Percentiles rank a stretch among this genome's conserved stretches.
Conservation (phyloP, 2,888 invertebrate genomes). For the Seira ritae region DNA sequence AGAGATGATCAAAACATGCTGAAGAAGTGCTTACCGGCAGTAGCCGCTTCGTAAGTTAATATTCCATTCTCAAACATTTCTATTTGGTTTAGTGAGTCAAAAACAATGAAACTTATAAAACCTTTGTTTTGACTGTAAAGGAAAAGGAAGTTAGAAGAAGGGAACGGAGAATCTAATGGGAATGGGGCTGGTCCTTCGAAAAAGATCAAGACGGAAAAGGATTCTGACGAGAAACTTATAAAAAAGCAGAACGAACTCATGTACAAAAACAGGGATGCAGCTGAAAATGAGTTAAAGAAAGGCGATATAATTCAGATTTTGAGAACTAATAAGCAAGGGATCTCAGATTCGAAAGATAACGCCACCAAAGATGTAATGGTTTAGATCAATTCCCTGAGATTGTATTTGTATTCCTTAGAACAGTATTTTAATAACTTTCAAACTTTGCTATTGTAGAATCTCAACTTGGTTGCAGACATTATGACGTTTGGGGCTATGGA, state of each 20-base stretch:
- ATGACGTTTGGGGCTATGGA: constrained; percentile 91
- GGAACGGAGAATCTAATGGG: constrained; percentile 4
- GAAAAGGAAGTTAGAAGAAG: constrained; percentile 51
- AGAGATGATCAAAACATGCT: constrained; percentile 84
- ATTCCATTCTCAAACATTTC: not conserved
- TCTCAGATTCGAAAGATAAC: constrained; percentile 84
- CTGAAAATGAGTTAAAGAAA: constrained; percentile 78
- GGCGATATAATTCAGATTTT: constrained; percentile 82
- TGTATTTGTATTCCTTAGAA: too few species aligned
- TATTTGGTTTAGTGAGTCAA: constrained; percentile 6
- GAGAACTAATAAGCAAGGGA: constrained; percentile 83
- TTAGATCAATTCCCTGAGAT: too few species aligned
- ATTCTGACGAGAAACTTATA: constrained; percentile 78
- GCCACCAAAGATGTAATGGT: too few species aligned
- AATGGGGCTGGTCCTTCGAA: constrained; percentile 54
- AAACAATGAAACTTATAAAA: constrained; percentile 1
- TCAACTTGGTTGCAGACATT: constrained; percentile 87
- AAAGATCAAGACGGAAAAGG: constrained; percentile 69
- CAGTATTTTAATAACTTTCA: too few species aligned
- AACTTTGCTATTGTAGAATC: constrained; percentile 81
- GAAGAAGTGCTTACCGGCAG: constrained; percentile 80
- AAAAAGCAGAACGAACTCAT: constrained; percentile 85
- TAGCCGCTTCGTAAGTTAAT: constrained; percentile 27
- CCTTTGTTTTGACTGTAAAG: constrained; percentile 12
- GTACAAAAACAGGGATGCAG: constrained; percentile 82